Evolutionary conservation across 2,797 vertebrate genomes (phyloP), one percentile per base, ranked within the genome.

Genomic region (Erpetoichthys calabaricus): DNA sequence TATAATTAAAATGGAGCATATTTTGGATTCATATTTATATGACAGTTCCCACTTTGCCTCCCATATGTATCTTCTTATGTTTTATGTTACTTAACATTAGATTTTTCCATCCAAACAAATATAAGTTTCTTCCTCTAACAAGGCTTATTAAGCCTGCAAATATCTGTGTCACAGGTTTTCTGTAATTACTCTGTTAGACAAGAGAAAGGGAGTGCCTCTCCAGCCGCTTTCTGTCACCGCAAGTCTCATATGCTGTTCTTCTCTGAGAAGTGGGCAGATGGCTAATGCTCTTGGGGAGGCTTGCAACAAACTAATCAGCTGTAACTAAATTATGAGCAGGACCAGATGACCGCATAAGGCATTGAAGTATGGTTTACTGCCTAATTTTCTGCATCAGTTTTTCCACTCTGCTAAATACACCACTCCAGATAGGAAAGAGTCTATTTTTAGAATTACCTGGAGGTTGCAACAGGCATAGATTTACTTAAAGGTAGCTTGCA

Each of bases 51-150:
- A 25, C 25, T 25, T 25, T 25, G 2, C 25, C 25, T 25, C 25
- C 25, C 63, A 60, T 61, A 58, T 52, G 60, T 62, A 58, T 61
- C 62, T 61, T 66, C 55, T 45, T 55, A 56, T 61, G 7, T 65
- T 60, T 64, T 64, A 60, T 47, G 55, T 45, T 56, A 70, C 67
- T 70, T 63, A 62, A 67, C 61, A 64, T 55, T 60, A 56, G 54
- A 56, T 47, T 25, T 55, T 53, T 67, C 49, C 45, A 53, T 56
- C 60, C 60, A 59, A 61, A 52, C 55, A 5, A n/a, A 3, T 5
- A 4, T 47, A 8, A 25, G 42, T 6, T 42, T 54, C 10, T 54
- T 54, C 53, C 53, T 59, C 54, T 7, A 50, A 59, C 55, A 43
- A 44, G 45, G 55, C 60, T 53, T 2, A n/a, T 4, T 57, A 8